phyloP scores from a whole-genome alignment of 2,113 vertebrate species.

The Takifugu flavidus region DNA sequence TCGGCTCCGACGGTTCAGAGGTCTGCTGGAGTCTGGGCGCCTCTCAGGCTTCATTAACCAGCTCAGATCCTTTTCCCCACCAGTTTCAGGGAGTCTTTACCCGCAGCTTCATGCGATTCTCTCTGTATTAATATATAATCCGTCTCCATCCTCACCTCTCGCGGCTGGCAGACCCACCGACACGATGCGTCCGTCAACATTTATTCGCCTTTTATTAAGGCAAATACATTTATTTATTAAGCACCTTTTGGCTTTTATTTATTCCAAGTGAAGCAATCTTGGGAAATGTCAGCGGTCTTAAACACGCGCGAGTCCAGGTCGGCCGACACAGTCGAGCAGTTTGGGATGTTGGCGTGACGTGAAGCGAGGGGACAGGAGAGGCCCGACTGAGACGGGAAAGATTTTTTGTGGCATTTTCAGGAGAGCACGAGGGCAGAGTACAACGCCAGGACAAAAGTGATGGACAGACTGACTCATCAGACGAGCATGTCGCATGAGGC shows the following conservation, averaged over 20 bases:
- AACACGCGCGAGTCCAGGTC: slow-evolving; percentile 5
- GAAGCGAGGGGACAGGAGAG: slow-evolving; percentile 12
- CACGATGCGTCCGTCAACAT: slow-evolving; percentile 22
- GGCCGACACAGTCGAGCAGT: slow-evolving; percentile 17
- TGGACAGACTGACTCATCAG: slow-evolving; percentile 56
- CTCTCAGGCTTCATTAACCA: slow-evolving; percentile 58
- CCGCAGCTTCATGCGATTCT: slow-evolving; percentile 26
- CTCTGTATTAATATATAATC: slow-evolving; percentile 33
- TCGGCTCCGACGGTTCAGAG: slow-evolving; percentile 50
- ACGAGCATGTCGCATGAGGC: slow-evolving; percentile 32
- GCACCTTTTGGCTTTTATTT: slow-evolving; percentile 9
- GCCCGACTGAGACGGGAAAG: slow-evolving; percentile 16
- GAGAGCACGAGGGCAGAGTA: slow-evolving; percentile 12
- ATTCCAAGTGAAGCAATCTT: not conserved
- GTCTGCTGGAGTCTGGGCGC: slow-evolving; percentile 23
- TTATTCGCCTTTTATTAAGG: not conserved
- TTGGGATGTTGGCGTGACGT: slow-evolving; percentile 11
- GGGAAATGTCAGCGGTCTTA: not conserved
- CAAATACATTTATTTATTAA: too few relatives aligned
- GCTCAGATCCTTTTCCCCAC: slow-evolving; percentile 43
- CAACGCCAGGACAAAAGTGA: slow-evolving; percentile 28
- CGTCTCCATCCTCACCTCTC: slow-evolving; percentile 25
- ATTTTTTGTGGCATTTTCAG: slow-evolving; percentile 9
- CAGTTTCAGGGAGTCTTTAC: slow-evolving; percentile 34
- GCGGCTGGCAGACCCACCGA: slow-evolving; percentile 29